A percentile compares a stretch with the other conserved stretches of the same genome.
phyloP scores from a whole-genome alignment of 2,113 vertebrate species.

The Amblyopsis rosae region DNA sequence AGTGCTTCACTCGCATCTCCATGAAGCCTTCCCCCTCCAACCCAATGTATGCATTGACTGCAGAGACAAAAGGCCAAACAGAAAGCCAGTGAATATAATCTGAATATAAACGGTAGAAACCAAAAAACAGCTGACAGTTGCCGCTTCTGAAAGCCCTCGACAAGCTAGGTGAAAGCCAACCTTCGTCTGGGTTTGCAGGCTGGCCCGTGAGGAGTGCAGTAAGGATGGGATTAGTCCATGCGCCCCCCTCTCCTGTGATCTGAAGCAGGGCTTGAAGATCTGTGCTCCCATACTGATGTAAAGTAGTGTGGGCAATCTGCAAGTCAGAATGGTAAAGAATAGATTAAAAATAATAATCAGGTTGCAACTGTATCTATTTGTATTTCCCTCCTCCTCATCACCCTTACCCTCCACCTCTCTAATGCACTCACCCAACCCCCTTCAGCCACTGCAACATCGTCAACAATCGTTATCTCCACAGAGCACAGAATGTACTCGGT shows the following conservation, averaged over 20 bases:
- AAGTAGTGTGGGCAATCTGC: conserved; percentile 85
- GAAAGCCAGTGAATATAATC: not conserved
- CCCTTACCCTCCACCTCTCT: too few relatives aligned
- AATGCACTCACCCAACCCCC: too few relatives aligned
- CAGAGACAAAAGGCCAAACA: not conserved
- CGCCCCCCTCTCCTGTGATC: conserved; percentile 88
- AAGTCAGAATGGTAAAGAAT: conserved; percentile 3
- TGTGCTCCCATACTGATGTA: conserved; percentile 92
- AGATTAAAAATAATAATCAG: not conserved
- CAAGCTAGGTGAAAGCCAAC: conserved; percentile 65
- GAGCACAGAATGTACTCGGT: too few relatives aligned
- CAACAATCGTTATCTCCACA: too few relatives aligned
- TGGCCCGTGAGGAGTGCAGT: conserved; percentile 88
- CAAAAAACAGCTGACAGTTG: not conserved
- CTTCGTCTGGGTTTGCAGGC: conserved; percentile 85
- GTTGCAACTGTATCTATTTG: too few relatives aligned
- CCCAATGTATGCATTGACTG: conserved; percentile 88
- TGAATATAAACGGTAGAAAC: too few relatives aligned
- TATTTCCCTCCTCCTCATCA: too few relatives aligned
- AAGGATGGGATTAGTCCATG: conserved; percentile 93
- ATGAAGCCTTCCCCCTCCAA: conserved; percentile 95
- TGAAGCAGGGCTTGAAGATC: conserved; percentile 92
- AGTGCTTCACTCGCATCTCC: conserved; percentile 95
- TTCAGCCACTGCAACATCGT: too few relatives aligned
- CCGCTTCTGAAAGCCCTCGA: not conserved